Base-by-base conservation (phyloP, 2,113 vertebrate species). In the Calypte anna region DNA sequence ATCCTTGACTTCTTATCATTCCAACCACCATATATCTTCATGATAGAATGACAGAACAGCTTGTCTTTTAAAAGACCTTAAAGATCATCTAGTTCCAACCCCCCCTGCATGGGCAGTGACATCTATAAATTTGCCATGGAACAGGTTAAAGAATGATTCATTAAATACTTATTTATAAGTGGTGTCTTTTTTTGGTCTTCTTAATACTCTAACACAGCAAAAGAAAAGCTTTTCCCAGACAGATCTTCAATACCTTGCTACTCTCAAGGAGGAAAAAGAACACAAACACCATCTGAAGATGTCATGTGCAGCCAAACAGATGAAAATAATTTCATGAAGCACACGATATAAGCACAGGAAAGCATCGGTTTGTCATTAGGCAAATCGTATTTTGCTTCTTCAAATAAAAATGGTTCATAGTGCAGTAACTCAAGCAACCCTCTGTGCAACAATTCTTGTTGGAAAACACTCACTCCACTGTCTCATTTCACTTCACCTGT, bases 401-500 rank as follows among this genome's bases (percentile, higher is more conserved):
- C 55, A 27, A n/a, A 48, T 2, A 22, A 3, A 36, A 12, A 16
- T 18, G 38, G 63, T 16, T 54, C 36, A 64, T 21, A 40, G 18
- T 8, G 40, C 43, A 77, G 51, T 24, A 59, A 33, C 25, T 54
- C 4, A 3, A 83, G 59, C 55, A 70, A 12, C 24, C 23, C 63
- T 40, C 40, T 40, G 40, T 40, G 40, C 40, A 82, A 82, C 0
- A 0, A 11, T 18, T 27, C 53, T 50, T 27, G 21, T 33, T 2
- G 0, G 33, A 69, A 20, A 46, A 77, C 0, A 0, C 36, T 81
- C 48, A 3, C 25, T 72, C 30, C 46, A 14, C 58, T 21, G 20
- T 50, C 40, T 27, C 43, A 12, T 36, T 51, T n/a, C 28, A 33
- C 9, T 72, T 81, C 74, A 85, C 46, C n/a, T 79, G 44, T 27